Percentiles rank a stretch among this genome's conserved stretches.
phyloP scores from a whole-genome alignment of 1,140 invertebrate genomes.

The Neelides sp. region DNA sequence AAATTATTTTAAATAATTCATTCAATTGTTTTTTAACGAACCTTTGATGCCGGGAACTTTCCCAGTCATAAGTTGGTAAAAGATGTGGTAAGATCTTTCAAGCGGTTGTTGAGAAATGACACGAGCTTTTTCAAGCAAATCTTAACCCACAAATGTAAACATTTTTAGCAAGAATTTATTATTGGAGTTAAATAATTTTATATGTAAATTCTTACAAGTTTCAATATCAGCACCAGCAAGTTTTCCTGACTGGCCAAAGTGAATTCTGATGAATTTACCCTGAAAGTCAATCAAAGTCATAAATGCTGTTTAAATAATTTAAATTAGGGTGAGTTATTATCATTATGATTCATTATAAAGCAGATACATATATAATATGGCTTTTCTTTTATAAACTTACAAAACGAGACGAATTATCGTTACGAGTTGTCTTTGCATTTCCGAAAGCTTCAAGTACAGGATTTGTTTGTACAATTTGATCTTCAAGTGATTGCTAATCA shows the following conservation, averaged over 20 bases:
- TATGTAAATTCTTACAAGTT: conserved; percentile 43
- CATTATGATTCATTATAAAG: too few relatives aligned
- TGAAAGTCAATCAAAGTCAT: too few relatives aligned
- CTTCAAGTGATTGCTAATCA: conserved; percentile 43
- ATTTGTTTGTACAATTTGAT: conserved; percentile 51
- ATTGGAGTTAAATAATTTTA: not conserved
- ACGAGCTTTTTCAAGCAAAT: too few relatives aligned
- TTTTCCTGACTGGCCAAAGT: too few relatives aligned
- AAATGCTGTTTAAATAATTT: conserved; percentile 50
- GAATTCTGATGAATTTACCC: too few relatives aligned
- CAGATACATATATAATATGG: conserved; percentile 1
- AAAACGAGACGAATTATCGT: conserved; percentile 50
- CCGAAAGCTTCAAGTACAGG: conserved; percentile 50
- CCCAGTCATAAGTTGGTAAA: conserved; percentile 52
- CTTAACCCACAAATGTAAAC: conserved; percentile 36
- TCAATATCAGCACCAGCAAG: conserved; percentile 57
- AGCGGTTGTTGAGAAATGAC: too few relatives aligned
- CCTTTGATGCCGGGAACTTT: conserved; percentile 42
- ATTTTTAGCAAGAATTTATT: not conserved
- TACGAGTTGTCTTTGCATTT: conserved; percentile 50
- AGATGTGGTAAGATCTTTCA: conserved; percentile 61
- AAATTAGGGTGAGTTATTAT: conserved; percentile 50
- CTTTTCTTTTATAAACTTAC: conserved; percentile 17
- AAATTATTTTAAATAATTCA: too few relatives aligned
- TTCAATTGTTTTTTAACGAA: too few relatives aligned